Conservation (phyloP, 2,888 invertebrate genomes). For the Agelastica alni region DNA sequence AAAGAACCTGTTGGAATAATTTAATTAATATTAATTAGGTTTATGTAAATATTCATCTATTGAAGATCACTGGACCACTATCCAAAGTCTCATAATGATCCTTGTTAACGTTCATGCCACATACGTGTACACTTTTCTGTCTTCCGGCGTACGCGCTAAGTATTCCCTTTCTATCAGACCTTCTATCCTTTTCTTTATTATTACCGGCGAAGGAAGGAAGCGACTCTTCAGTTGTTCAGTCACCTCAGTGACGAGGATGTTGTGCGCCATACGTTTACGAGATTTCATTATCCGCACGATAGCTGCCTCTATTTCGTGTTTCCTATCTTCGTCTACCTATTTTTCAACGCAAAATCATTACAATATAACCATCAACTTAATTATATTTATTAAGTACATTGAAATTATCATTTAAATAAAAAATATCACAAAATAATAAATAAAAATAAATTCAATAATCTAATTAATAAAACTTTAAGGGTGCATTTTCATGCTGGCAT, state of each 20-base stretch:
- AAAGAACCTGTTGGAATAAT: conserved; percentile 38
- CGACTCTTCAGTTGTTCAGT: conserved; percentile 95
- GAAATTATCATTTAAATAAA: no score
- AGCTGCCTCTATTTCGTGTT: conserved; percentile 99
- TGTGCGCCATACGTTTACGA: conserved; percentile 92
- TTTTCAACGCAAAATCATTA: conserved; percentile 49
- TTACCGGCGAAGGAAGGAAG: conserved; percentile 96
- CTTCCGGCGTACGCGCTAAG: conserved; percentile 94
- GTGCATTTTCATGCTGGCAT: no score
- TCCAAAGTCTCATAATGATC: conserved; percentile 34
- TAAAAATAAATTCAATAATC: no score
- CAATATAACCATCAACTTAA: background rate
- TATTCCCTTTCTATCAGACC: conserved; percentile 99
- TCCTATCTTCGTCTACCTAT: conserved; percentile 95
- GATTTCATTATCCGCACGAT: conserved; percentile 99
- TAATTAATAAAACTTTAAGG: no score
- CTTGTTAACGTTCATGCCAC: conserved; percentile 72
- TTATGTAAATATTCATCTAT: conserved; percentile 43
- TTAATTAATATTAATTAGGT: conserved; percentile 40
- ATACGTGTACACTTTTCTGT: conserved; percentile 95
- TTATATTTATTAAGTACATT: no score
- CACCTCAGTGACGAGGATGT: conserved; percentile 94
- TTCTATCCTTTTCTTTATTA: conserved; percentile 99
- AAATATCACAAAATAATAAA: no score
- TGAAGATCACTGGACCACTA: conserved; percentile 37